These are phyloP conservation scores for Mola mola DNA, from an alignment of 2,113 vertebrate species.

Conservation along the genomic window DNA sequence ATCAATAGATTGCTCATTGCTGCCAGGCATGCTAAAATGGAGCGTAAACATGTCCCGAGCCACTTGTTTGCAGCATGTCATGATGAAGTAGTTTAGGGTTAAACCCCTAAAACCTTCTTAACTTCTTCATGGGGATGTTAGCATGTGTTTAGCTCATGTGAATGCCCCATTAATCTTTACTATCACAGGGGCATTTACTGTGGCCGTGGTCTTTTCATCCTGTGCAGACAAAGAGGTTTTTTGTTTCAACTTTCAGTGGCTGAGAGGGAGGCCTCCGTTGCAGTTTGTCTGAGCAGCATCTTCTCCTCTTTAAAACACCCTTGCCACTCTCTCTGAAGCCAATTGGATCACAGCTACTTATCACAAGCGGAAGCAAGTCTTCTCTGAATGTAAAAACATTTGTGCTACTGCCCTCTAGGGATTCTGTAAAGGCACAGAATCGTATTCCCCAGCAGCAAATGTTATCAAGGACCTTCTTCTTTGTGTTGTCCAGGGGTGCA, in stretches of 20 bases:
- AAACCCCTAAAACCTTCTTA: constrained; percentile 26
- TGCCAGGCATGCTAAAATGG: not conserved
- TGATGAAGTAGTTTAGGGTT: constrained; percentile 15
- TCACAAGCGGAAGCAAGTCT: constrained; percentile 48
- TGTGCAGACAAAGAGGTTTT: constrained; percentile 22
- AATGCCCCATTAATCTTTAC: constrained; percentile 32
- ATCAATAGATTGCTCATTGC: too few species aligned
- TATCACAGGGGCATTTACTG: constrained; percentile 7
- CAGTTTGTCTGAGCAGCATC: constrained; percentile 35
- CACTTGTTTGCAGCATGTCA: constrained; percentile 18
- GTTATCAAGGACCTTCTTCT: constrained; percentile 58
- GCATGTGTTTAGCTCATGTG: constrained; percentile 27
- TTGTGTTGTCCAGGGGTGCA: constrained; percentile 46
- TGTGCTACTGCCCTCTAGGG: constrained; percentile 72
- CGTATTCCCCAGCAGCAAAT: constrained; percentile 57
- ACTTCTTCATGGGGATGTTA: constrained; percentile 9
- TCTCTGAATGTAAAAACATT: constrained; percentile 67
- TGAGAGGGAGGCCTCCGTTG: constrained; percentile 29
- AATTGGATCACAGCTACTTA: constrained; percentile 65
- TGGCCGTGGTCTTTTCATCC: constrained; percentile 23
- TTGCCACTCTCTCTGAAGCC: constrained; percentile 38
- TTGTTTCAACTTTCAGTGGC: constrained; percentile 10
- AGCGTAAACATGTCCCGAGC: constrained; percentile 7
- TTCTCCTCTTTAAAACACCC: constrained; percentile 20
- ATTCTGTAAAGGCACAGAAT: constrained; percentile 62